Evolutionary conservation across 2,797 vertebrate species (phyloP).

Genomic region (Aeoliscus strigatus): DNA sequence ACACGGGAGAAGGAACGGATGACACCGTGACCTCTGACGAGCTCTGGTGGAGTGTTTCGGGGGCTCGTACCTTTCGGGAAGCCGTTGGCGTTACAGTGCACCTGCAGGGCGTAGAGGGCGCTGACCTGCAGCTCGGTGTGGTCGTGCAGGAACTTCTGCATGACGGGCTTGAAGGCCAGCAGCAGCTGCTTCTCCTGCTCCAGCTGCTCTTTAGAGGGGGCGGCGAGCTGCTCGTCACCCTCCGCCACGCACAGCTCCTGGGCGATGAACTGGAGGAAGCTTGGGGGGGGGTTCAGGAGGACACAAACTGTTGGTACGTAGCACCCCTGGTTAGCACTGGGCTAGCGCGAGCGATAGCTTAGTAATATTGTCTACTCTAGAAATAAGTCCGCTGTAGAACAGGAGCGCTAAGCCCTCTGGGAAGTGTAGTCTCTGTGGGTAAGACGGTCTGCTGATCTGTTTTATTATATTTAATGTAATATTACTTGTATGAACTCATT

Average conservation of each 20-base stretch:
- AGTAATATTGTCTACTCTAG: too few relatives aligned
- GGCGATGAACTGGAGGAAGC: conserved; percentile 90
- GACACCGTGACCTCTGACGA: neutral
- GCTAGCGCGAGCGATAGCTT: too few relatives aligned
- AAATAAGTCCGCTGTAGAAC: too few relatives aligned
- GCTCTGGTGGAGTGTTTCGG: too few relatives aligned
- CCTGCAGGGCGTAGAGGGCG: conserved; percentile 94
- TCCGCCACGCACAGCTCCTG: conserved; percentile 86
- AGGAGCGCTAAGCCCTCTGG: too few relatives aligned
- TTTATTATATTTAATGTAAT: too few relatives aligned
- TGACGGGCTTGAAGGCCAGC: conserved; percentile 93
- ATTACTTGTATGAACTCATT: too few relatives aligned
- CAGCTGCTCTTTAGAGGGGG: conserved; percentile 90
- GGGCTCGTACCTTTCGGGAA: conserved; percentile 89
- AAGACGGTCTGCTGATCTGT: too few relatives aligned
- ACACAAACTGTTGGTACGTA: too few relatives aligned
- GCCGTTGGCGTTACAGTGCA: conserved; percentile 90
- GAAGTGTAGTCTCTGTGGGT: too few relatives aligned
- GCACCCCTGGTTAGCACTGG: too few relatives aligned
- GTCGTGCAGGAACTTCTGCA: conserved; percentile 98
- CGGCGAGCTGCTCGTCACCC: conserved; percentile 84
- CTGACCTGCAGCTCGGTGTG: conserved; percentile 93
- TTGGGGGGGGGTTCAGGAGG: too few relatives aligned
- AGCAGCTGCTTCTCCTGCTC: conserved; percentile 94
- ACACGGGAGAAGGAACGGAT: neutral